Conservation (phyloP, 2,888 invertebrate genomes). For the Drosophila peninsularis region DNA sequence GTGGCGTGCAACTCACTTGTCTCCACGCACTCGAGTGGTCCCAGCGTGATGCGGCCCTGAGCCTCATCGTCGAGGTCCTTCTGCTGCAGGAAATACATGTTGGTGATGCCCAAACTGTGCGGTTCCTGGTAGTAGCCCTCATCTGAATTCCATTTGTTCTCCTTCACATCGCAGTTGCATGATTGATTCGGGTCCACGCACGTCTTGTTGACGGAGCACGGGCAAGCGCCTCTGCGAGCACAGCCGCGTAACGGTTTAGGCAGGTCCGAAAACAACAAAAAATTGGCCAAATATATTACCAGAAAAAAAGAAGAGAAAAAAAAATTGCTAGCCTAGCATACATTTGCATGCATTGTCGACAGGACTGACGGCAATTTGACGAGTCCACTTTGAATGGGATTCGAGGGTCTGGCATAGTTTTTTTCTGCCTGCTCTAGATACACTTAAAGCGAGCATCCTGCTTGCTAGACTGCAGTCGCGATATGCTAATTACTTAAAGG, state of each 20-base stretch:
- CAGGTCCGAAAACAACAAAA: slow-evolving; percentile 17
- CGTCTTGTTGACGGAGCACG: slow-evolving; percentile 91
- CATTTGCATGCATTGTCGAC: slow-evolving; percentile 70
- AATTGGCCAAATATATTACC: slow-evolving; percentile 58
- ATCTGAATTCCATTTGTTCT: slow-evolving; percentile 94
- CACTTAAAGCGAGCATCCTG: slow-evolving; percentile 25
- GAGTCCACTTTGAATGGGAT: slow-evolving; percentile 48
- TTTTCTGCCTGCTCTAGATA: not conserved
- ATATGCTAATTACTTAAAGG: not conserved
- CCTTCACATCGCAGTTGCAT: slow-evolving; percentile 96
- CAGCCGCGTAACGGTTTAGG: slow-evolving; percentile 1
- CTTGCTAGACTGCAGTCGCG: not conserved
- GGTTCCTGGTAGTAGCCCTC: slow-evolving; percentile 93
- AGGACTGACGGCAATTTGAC: slow-evolving; percentile 64
- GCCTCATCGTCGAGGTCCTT: slow-evolving; percentile 92
- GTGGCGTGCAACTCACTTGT: slow-evolving; percentile 89
- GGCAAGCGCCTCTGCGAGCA: slow-evolving; percentile 88
- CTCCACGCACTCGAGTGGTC: slow-evolving; percentile 96
- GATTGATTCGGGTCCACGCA: slow-evolving; percentile 92
- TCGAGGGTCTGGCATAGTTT: not conserved
- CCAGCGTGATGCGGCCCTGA: slow-evolving; percentile 94
- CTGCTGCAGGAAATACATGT: slow-evolving; percentile 95
- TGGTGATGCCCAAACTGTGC: slow-evolving; percentile 93
- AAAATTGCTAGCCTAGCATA: slow-evolving; percentile 47
- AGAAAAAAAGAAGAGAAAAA: slow-evolving; percentile 28